These are phyloP conservation scores for Phainopepla nitens DNA, from an alignment of 2,113 vertebrate genomes.

Conservation along the genomic window DNA sequence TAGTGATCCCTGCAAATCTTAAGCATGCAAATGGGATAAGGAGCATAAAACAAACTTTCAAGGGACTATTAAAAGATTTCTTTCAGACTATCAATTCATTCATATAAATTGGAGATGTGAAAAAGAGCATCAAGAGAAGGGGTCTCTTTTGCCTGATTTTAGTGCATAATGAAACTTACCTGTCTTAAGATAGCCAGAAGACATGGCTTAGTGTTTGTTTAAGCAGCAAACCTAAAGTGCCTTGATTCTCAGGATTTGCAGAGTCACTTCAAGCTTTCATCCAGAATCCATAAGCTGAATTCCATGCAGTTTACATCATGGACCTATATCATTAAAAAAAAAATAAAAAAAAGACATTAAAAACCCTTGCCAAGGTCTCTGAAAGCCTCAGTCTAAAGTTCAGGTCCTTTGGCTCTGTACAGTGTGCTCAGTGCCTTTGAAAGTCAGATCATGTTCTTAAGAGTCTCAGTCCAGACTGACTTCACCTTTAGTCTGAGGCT, in stretches of 20 bases:
- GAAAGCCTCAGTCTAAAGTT: background rate
- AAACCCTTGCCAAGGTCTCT: background rate
- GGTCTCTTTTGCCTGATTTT: background rate
- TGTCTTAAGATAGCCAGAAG: background rate
- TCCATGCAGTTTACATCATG: background rate
- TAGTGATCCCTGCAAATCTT: background rate
- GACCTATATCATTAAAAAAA: background rate
- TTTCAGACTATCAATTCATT: background rate
- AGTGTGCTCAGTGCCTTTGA: background rate
- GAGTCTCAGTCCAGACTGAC: background rate
- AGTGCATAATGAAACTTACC: background rate
- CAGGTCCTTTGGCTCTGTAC: background rate
- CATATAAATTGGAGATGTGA: background rate
- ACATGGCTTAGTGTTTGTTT: background rate
- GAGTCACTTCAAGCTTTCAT: background rate
- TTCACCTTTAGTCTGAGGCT: background rate
- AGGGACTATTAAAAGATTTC: background rate
- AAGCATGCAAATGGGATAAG: background rate
- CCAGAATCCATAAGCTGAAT: background rate
- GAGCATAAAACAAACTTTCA: background rate
- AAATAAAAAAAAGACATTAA: background rate
- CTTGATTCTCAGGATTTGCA: background rate
- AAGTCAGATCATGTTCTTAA: background rate
- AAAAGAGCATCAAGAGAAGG: background rate
- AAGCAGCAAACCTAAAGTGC: background rate